phyloP scores from a whole-genome alignment of 2,797 vertebrate species.

The Lerista edwardsae region DNA sequence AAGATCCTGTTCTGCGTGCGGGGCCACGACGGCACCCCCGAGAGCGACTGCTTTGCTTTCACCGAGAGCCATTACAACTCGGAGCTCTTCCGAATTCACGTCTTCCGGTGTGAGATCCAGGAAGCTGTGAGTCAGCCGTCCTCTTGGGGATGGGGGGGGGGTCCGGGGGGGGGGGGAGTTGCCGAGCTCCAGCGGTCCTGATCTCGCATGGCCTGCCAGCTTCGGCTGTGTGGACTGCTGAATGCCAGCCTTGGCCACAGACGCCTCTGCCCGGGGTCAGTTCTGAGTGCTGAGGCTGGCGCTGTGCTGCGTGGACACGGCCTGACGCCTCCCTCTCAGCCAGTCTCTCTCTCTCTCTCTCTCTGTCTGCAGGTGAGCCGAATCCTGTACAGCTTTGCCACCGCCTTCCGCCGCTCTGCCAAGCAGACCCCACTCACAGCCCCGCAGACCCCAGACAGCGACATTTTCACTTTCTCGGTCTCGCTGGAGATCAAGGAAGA shows the following conservation, averaged over 20 bases:
- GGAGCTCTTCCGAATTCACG: constrained; percentile 98
- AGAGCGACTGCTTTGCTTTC: constrained; percentile 98
- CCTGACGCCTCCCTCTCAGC: background rate
- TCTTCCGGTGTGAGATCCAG: constrained; percentile 98
- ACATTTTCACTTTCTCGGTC: constrained; percentile 96
- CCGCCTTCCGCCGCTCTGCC: constrained; percentile 94
- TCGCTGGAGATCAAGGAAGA: constrained; percentile 98
- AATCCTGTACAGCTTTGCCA: constrained; percentile 98
- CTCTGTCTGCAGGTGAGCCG: constrained; percentile 87
- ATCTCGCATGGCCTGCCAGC: no score
- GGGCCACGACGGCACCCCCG: constrained; percentile 93
- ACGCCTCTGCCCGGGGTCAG: no score
- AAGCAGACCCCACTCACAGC: constrained; percentile 87
- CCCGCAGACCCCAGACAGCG: constrained; percentile 93
- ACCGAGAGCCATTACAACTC: constrained; percentile 98
- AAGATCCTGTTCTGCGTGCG: constrained; percentile 99
- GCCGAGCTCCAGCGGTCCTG: no score
- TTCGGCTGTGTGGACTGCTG: no score
- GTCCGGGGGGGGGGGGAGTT: background rate
- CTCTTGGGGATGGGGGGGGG: background rate
- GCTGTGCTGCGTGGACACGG: background rate
- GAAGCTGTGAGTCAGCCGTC: constrained; percentile 89
- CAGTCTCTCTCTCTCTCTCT: constrained; percentile 12
- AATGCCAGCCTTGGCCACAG: no score
- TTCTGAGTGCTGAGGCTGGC: background rate